A percentile compares a stretch with the other conserved stretches of the same genome.
Evolutionary conservation across 2,113 vertebrate genomes (phyloP).

Genomic region (Apus apus): DNA sequence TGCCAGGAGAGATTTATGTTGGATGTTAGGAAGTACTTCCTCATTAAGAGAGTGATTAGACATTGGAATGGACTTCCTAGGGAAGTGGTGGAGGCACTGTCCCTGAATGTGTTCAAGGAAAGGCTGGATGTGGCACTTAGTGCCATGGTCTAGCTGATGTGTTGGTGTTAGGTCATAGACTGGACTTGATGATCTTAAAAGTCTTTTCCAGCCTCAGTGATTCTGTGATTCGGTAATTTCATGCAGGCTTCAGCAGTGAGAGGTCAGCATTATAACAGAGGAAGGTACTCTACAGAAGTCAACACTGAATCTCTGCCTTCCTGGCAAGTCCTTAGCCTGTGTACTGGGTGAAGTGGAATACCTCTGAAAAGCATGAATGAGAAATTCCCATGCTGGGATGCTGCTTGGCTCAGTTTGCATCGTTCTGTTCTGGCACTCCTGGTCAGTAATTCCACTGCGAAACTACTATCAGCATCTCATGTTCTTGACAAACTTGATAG

Average conservation of each 20-base stretch:
- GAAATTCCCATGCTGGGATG: background rate
- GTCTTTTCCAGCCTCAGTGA: no score
- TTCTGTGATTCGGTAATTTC: no score
- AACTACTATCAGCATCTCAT: background rate
- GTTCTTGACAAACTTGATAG: background rate
- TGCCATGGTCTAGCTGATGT: no score
- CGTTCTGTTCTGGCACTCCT: rapidly evolving
- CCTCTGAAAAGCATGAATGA: background rate
- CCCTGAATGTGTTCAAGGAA: no score
- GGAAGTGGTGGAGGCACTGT: no score
- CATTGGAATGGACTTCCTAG: no score
- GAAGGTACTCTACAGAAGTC: background rate
- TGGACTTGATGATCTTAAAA: no score
- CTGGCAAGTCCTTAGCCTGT: background rate
- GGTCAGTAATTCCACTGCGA: background rate
- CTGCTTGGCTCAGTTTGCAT: background rate
- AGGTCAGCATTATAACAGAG: background rate
- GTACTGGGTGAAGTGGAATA: background rate
- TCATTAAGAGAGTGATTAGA: no score
- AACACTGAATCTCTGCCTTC: background rate
- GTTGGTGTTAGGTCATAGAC: no score
- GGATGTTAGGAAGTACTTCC: no score
- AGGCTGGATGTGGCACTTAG: no score
- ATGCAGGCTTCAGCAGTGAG: background rate
- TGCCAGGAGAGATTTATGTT: no score